Base-by-base conservation (phyloP, 2,888 invertebrate genomes). In the Frankliniella intonsa region DNA sequence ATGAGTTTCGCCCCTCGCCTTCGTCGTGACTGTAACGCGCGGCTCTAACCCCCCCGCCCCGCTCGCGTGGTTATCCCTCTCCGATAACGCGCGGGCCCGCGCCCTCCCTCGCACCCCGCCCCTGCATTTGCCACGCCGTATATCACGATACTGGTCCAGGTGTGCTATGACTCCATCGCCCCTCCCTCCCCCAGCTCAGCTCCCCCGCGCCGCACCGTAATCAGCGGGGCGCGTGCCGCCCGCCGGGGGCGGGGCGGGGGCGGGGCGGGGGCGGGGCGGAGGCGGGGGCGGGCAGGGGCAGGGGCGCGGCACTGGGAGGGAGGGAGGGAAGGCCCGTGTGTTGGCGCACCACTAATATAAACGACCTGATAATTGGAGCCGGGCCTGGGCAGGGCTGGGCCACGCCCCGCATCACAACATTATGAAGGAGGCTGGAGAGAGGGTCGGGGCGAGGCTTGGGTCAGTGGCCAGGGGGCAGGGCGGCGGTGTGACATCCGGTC, bases 131-230 rank as follows among this genome's bases (percentile, higher is more conserved):
- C 69, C 69, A 76, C 69, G 69, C 69, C 69, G 69, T 25, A 25
- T 76, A 76, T 76, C 69, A 76, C 69, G 69, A 76, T 76, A 76
- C 69, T 76, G 69, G 69, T 76, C 69, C 69, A 76, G 69, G 69
- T 76, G 69, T 76, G 69, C 69, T 76, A 76, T 76, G 69, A 76
- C 69, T 76, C 69, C 69, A 76, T 76, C 69, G 69, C 11, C 25
- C 62, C 3, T 14, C 62, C 62, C 62, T 55, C 55, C 55, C 55
- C 55, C 55, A 17, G 14, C 55, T 55, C 55, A 3, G 12, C 10
- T 19, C 19, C 55, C 55, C 55, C 19, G 51, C 10, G 51, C 10
- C 17, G 55, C 55, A 55, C 14, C 55, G 55, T 14, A 3, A 62
- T 10, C 62, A 62, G 55, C 55, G 17, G 51, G 55, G 55, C 19